Evolutionary conservation across 2,888 invertebrate species (phyloP).

Genomic region (Clivina fossor): DNA sequence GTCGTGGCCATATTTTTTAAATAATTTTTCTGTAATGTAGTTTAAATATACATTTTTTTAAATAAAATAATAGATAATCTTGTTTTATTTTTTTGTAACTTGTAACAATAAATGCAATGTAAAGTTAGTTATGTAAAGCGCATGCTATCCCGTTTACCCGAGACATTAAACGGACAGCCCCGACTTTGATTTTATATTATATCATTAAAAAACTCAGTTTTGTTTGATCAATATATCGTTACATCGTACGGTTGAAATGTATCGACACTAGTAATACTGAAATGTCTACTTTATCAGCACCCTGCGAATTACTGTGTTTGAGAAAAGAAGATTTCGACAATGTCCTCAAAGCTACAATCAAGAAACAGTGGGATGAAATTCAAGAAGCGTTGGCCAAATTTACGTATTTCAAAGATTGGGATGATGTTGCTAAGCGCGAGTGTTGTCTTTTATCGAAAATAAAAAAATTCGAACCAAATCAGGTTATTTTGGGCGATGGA

Average conservation of each 20-base stretch:
- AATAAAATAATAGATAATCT: too few species aligned
- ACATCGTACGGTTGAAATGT: neutral
- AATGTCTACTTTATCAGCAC: constrained; percentile 48
- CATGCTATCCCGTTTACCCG: neutral
- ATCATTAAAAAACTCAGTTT: neutral
- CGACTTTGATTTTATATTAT: neutral
- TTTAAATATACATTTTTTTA: too few species aligned
- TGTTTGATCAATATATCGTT: constrained; percentile 14
- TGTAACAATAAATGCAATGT: too few species aligned
- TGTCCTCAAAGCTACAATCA: constrained; percentile 60
- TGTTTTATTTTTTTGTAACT: too few species aligned
- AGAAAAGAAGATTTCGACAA: constrained; percentile 64
- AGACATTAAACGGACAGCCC: neutral
- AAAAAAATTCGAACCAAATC: constrained; percentile 58
- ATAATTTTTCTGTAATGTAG: too few species aligned
- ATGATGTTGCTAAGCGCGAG: constrained; percentile 62
- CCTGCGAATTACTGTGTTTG: constrained; percentile 65
- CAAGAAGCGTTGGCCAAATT: constrained; percentile 62
- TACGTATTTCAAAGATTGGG: constrained; percentile 65
- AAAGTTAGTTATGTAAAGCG: neutral
- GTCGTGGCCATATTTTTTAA: too few species aligned
- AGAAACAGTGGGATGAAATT: constrained; percentile 65
- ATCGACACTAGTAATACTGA: neutral
- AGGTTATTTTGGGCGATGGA: constrained; percentile 60
- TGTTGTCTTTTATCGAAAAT: constrained; percentile 68